These are phyloP conservation scores for Myiagra hebetior DNA, from an alignment of 2,113 vertebrate genomes.

Conservation along the genomic window DNA sequence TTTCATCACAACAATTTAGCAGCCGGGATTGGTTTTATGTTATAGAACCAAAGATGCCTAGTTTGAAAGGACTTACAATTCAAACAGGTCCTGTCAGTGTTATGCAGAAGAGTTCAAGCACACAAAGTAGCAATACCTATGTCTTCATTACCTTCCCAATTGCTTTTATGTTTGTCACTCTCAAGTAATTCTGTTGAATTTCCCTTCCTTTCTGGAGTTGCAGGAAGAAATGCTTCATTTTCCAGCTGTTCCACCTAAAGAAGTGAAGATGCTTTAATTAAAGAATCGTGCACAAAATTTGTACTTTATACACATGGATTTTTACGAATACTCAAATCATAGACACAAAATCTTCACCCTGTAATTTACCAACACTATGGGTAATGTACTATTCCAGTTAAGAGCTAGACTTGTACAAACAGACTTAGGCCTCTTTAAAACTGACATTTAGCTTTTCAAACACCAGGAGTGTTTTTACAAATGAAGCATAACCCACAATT, in stretches of 20 bases:
- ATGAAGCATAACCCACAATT: not conserved
- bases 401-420: not conserved
- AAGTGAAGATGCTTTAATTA: not conserved
- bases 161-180: not conserved
- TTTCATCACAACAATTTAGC: not conserved
- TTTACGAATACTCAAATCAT: not conserved
- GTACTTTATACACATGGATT: not conserved
- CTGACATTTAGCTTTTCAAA: not conserved
- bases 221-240: not conserved
- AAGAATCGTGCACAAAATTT: not conserved
- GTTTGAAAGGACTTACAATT: not conserved
- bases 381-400: not conserved
- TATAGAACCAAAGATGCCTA: not conserved
- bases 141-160: constrained; percentile 48
- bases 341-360: not conserved
- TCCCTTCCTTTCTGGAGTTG: constrained; percentile 7
- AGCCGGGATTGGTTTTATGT: not conserved
- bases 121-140: not conserved
- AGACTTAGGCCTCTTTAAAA: not conserved
- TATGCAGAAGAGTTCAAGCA: not conserved
- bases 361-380: not conserved
- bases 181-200: not conserved
- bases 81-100: not conserved
- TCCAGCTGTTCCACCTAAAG: constrained; percentile 34
- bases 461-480: not conserved